Evolutionary conservation across 2,888 invertebrate species (phyloP).

Genomic region (Cheilosia soror): DNA sequence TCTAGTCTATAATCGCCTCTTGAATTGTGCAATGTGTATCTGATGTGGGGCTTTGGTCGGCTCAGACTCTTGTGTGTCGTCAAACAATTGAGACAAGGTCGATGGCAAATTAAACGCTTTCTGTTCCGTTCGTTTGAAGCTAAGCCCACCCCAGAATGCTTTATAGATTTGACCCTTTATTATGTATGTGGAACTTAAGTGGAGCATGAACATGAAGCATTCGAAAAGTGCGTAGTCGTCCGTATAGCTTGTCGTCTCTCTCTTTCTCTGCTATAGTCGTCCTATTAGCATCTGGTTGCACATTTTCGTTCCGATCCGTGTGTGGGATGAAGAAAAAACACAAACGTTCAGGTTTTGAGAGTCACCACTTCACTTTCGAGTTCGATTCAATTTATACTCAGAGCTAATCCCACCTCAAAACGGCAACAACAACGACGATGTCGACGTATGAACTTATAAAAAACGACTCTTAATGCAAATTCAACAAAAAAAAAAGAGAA

Average conservation of each 20-base stretch:
- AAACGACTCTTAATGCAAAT: slow-evolving; percentile 62
- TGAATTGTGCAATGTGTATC: slow-evolving; percentile 33
- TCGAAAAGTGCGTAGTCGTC: slow-evolving; percentile 25
- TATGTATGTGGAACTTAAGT: slow-evolving; percentile 18
- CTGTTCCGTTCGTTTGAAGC: slow-evolving; percentile 19
- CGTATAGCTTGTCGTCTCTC: slow-evolving; percentile 15
- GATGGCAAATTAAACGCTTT: slow-evolving; percentile 44
- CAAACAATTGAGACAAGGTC: slow-evolving; percentile 67
- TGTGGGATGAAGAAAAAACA: slow-evolving; percentile 42
- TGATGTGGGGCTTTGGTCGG: slow-evolving; percentile 1
- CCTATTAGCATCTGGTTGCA: slow-evolving; percentile 25
- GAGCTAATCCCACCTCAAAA: slow-evolving; percentile 53
- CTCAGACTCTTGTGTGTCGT: slow-evolving; percentile 30
- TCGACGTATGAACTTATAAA: slow-evolving; percentile 46
- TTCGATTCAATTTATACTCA: slow-evolving; percentile 62
- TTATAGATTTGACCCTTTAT: slow-evolving; percentile 65
- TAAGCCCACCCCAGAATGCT: background rate
- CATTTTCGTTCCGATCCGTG: slow-evolving; percentile 10
- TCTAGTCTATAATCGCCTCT: slow-evolving; percentile 34
- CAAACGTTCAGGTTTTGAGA: slow-evolving; percentile 13
- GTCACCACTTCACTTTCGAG: slow-evolving; percentile 51
- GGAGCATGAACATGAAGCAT: slow-evolving; percentile 10
- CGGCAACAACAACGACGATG: slow-evolving; percentile 11
- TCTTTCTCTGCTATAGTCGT: background rate
- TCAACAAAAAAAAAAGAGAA: slow-evolving; percentile 23